Evolutionary conservation across 2,797 vertebrate genomes (phyloP), one percentile per base, ranked within the genome.

Genomic region (Mycteria americana): DNA sequence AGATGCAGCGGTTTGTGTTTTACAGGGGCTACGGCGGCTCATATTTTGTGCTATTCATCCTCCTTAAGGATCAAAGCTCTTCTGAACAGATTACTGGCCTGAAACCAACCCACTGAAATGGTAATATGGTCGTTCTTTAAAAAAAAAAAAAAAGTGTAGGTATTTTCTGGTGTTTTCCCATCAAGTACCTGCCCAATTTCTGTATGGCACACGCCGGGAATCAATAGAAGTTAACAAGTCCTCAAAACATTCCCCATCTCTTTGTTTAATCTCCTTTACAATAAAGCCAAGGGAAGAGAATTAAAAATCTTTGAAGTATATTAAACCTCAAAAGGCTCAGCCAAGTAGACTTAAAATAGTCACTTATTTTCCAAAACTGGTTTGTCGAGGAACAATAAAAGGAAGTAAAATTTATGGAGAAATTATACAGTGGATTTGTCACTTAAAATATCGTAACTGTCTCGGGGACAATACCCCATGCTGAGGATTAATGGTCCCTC

Each of bases 351-450:
- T 99, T 99, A 99, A 99, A 99, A 98, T 99, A 99, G 99, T 98
- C 98, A 98, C 98, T 99, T 99, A 99, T 99, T 99, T 99, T 98
- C 98, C 99, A 99, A 99, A 99, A 98, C 98, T 97, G 98, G 98
- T 98, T 99, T 99, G 99, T 99, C 98, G 97, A 95, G 78, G 97
- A 98, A 99, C 99, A 99, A 99, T 99, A 98, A 98, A 98, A 98
- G 98, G 98, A 99, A 98, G 98, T 97, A 98, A 99, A 99, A 99
- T 99, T 99, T 99, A 99, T 99, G 99, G 99, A 98, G 97, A 99
- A 99, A 99, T 99, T 99, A 99, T 99, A 99, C 99, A 99, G 99
- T 99, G 99, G 98, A 99, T 99, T 99, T 99, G 99, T 99, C 99
- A 99, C 99, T 99, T 99, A 99, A 99, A 99, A 99, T 99, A 99